These are phyloP conservation scores for Microcebus lehilahytsara DNA, from an alignment of 2,113 vertebrate species.

Conservation along the genomic window DNA sequence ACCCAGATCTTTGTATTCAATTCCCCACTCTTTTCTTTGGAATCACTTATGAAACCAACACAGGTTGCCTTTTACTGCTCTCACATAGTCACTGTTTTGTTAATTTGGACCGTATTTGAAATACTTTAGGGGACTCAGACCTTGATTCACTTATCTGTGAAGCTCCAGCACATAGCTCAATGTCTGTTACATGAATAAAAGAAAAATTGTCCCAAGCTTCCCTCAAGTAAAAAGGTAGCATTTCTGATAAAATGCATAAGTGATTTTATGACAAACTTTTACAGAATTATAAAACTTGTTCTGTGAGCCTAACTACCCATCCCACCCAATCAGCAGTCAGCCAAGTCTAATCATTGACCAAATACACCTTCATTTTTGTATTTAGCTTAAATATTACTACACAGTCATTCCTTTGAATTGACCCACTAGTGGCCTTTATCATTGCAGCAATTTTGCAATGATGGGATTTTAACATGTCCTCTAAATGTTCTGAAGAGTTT, in stretches of 20 bases:
- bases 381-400: neutral
- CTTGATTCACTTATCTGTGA: neutral
- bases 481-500: neutral
- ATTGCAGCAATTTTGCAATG: neutral
- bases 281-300: neutral
- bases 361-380: neutral
- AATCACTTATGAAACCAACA: neutral
- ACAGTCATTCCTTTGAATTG: neutral
- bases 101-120: neutral
- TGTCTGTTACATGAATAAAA: neutral
- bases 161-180: neutral
- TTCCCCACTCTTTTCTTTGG: neutral
- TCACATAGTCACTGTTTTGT: neutral
- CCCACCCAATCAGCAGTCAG: neutral
- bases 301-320: neutral
- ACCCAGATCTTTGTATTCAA: neutral
- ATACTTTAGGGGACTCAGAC: neutral
- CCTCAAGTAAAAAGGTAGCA: neutral
- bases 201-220: neutral
- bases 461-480: neutral
- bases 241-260: neutral
- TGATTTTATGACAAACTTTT: neutral
- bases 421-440: neutral
- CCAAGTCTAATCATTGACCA: neutral
- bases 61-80: neutral